A percentile compares a stretch with the other conserved stretches of the same genome.
Conservation (phyloP, 1,140 invertebrate genomes). For the Drosophila ironensis region DNA sequence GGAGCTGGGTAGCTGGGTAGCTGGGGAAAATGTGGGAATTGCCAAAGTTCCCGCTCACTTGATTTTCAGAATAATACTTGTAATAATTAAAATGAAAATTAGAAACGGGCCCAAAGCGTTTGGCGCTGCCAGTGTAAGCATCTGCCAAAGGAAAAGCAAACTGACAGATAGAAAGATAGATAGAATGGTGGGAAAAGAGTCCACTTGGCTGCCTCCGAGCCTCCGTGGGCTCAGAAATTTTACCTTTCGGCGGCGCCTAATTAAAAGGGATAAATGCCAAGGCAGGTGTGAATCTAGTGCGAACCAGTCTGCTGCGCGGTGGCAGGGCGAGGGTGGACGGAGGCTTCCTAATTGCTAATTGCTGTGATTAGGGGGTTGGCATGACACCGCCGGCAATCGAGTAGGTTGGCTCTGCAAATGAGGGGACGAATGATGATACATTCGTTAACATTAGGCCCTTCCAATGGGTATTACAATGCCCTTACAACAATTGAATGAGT, state of each 20-base stretch:
- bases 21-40: slow-evolving; percentile 9
- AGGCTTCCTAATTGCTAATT: slow-evolving; percentile 67
- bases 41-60: slow-evolving; percentile 66
- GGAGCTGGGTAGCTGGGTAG: not conserved
- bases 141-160: slow-evolving; percentile 50
- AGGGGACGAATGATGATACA: not conserved
- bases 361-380: slow-evolving; percentile 58
- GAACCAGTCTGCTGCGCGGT: too few relatives aligned
- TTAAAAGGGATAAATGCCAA: slow-evolving; percentile 73
- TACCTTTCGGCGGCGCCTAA: slow-evolving; percentile 72
- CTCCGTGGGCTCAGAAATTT: slow-evolving; percentile 45
- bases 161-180: slow-evolving; percentile 7
- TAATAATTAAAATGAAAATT: slow-evolving; percentile 79
- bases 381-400: slow-evolving; percentile 6
- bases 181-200: not conserved
- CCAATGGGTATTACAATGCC: not conserved
- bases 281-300: slow-evolving; percentile 73
- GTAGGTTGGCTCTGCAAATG: not conserved
- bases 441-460: not conserved
- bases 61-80: slow-evolving; percentile 73
- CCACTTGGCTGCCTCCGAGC: slow-evolving; percentile 46
- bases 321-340: not conserved
- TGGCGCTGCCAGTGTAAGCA: slow-evolving; percentile 37
- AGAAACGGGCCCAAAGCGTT: slow-evolving; percentile 55
- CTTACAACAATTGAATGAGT: too few relatives aligned